Evolutionary conservation across 2,888 invertebrate species (phyloP).

Genomic region (Caenorhabditis virilis): DNA sequence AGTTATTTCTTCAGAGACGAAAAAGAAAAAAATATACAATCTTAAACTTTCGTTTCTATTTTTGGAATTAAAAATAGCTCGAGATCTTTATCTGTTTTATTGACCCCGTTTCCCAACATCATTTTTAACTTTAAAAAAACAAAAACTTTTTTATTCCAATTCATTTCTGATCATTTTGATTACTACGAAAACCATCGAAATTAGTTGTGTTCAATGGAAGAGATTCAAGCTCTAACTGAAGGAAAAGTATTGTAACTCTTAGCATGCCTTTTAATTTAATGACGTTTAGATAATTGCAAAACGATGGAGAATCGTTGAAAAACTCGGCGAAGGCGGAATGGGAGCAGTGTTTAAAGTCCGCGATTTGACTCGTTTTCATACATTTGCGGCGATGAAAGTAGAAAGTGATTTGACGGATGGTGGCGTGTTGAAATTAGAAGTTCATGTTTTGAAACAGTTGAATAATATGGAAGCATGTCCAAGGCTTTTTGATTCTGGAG

Average conservation of each 20-base stretch:
- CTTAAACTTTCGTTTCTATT: too few species aligned
- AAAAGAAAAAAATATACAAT: too few species aligned
- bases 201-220: constrained; percentile 36
- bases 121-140: too few species aligned
- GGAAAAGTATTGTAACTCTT: constrained; percentile 12
- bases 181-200: constrained; percentile 1
- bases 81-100: too few species aligned
- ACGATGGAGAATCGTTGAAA: constrained; percentile 77
- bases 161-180: too few species aligned
- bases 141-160: too few species aligned
- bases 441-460: constrained; percentile 35
- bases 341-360: constrained; percentile 96
- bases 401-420: constrained; percentile 43
- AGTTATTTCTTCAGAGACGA: too few species aligned
- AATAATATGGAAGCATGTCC: constrained; percentile 15
- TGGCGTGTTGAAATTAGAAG: constrained; percentile 49
- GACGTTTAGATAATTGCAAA: constrained; percentile 33
- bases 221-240: constrained; percentile 27
- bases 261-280: background rate
- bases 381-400: constrained; percentile 46
- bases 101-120: too few species aligned
- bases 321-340: constrained; percentile 96
- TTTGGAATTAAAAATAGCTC: too few species aligned
- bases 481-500: constrained; percentile 40
- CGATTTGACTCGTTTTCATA: constrained; percentile 71